Percentiles rank a stretch among this genome's conserved stretches.
Conservation (phyloP, 2,888 invertebrate species). For the Cactoblastis cactorum region DNA sequence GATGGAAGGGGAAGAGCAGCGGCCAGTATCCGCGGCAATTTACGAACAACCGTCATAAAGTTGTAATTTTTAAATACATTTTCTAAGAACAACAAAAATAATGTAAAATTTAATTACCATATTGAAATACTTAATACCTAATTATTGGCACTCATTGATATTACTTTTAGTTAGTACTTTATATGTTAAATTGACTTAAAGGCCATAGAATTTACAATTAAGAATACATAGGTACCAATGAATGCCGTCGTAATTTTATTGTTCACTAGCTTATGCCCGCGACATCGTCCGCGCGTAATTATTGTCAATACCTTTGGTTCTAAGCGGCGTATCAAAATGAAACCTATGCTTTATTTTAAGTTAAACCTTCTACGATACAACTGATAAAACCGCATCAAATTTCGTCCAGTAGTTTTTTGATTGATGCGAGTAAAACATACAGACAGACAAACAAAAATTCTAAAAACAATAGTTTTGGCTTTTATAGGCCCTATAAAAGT, state of each 20-base stretch:
- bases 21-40: slow-evolving; percentile 25
- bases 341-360: too few species aligned
- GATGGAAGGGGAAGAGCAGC: not conserved
- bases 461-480: too few species aligned
- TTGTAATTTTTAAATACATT: not conserved
- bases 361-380: too few species aligned
- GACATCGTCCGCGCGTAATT: too few species aligned
- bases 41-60: not conserved
- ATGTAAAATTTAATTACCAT: slow-evolving; percentile 1
- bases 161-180: not conserved
- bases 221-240: slow-evolving; percentile 10
- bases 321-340: too few species aligned
- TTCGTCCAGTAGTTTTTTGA: too few species aligned
- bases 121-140: slow-evolving; percentile 16
- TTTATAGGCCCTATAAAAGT: too few species aligned
- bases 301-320: too few species aligned
- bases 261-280: too few species aligned
- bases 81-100: not conserved
- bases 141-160: not conserved
- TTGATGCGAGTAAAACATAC: too few species aligned
- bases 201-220: slow-evolving; percentile 11
- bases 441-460: too few species aligned
- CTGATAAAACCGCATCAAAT: too few species aligned
- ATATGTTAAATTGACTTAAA: slow-evolving; percentile 3
- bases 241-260: not conserved